Conservation (phyloP, 2,888 invertebrate genomes). For the Dicyrtomina minuta region DNA sequence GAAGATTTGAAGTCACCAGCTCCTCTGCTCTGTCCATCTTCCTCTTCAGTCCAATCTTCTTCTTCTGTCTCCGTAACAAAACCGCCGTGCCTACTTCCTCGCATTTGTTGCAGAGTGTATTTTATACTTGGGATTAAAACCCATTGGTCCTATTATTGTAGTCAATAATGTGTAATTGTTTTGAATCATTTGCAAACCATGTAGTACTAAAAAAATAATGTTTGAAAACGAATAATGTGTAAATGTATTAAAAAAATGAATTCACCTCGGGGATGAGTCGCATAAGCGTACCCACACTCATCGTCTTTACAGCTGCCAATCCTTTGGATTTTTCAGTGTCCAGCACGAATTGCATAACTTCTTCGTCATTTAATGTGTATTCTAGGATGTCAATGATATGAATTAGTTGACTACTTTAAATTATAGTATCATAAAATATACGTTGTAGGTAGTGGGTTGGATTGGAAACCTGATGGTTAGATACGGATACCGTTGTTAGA, state of each 20-base stretch:
- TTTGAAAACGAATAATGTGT: not conserved
- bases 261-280: conserved; percentile 41
- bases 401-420: too few species aligned
- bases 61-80: conserved; percentile 3
- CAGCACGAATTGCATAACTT: conserved; percentile 41
- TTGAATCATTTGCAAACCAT: not conserved
- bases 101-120: conserved; percentile 29
- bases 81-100: conserved; percentile 2
- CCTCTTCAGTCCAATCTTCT: too few species aligned
- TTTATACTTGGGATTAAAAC: conserved; percentile 48
- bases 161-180: not conserved
- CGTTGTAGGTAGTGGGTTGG: too few species aligned
- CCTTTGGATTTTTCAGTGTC: conserved; percentile 37
- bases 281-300: conserved; percentile 39
- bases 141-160: conserved; percentile 43
- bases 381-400: too few species aligned
- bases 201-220: not conserved
- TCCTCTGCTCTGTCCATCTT: not conserved
- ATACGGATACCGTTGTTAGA: too few species aligned
- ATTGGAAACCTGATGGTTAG: too few species aligned
- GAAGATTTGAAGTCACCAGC: not conserved
- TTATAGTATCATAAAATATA: too few species aligned
- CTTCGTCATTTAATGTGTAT: conserved; percentile 44
- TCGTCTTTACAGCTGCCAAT: conserved; percentile 29
- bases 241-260: not conserved